Conservation (phyloP, 2,888 invertebrate genomes). For the Heteropelma amictum region DNA sequence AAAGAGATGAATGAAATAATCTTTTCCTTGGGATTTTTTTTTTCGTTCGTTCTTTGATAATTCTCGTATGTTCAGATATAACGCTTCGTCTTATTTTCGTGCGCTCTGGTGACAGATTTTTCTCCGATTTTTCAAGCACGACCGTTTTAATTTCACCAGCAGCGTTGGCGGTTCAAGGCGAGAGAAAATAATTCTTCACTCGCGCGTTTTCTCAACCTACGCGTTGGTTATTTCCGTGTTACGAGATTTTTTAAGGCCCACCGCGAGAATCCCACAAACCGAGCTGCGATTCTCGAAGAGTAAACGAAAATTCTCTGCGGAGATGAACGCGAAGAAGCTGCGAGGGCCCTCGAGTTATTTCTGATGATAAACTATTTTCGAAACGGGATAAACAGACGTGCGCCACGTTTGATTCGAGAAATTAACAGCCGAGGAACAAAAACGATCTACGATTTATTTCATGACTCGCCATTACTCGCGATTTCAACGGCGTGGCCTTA, state of each 20-base stretch:
- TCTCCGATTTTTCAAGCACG: constrained; percentile 6
- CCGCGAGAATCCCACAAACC: constrained; percentile 68
- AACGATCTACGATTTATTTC: constrained; percentile 9
- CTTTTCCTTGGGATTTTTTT: no score
- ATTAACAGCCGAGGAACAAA: constrained; percentile 19
- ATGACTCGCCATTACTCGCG: no score
- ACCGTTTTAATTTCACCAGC: not conserved
- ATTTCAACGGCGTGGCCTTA: no score
- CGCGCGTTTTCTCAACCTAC: constrained; percentile 36
- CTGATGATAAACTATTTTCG: constrained; percentile 34
- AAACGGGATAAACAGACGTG: constrained; percentile 19
- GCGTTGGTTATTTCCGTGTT: constrained; percentile 68
- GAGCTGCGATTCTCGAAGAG: constrained; percentile 47
- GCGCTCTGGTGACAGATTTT: constrained; percentile 19
- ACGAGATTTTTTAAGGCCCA: constrained; percentile 63
- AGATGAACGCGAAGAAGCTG: not conserved
- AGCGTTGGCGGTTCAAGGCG: not conserved
- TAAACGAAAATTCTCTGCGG: not conserved
- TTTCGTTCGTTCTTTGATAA: not conserved
- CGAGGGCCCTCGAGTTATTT: constrained; percentile 25
- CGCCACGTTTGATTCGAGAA: constrained; percentile 10
- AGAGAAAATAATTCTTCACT: constrained; percentile 4
- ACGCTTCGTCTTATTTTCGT: not conserved
- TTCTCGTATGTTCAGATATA: not conserved
- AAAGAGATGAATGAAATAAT: no score